Evolutionary conservation across 2,888 invertebrate genomes (phyloP).

Genomic region (Priapulus caudatus): DNA sequence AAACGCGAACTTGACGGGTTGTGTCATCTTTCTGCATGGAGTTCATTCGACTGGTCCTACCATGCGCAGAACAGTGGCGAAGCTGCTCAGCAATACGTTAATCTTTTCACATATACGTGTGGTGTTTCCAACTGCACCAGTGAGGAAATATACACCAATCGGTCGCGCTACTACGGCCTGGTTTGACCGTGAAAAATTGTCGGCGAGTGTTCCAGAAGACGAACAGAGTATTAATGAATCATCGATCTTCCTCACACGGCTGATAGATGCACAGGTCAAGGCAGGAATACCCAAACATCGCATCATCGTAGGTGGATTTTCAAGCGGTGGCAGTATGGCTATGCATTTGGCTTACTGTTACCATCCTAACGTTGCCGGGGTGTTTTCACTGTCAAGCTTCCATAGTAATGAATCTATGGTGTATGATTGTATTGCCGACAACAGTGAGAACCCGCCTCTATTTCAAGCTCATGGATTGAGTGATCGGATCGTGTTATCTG

Average conservation of each 20-base stretch:
- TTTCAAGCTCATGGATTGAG: slow-evolving; percentile 54
- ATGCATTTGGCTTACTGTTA: slow-evolving; percentile 59
- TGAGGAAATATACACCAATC: slow-evolving; percentile 55
- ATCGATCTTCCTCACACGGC: slow-evolving; percentile 45
- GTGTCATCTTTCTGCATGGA: background rate
- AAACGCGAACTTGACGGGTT: background rate
- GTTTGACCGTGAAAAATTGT: slow-evolving; percentile 61
- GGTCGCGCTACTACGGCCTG: slow-evolving; percentile 52
- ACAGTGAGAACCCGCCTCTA: slow-evolving; percentile 44
- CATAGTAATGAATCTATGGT: slow-evolving; percentile 57
- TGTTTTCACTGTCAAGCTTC: slow-evolving; percentile 64
- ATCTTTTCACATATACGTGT: slow-evolving; percentile 61
- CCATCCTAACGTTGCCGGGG: slow-evolving; percentile 54
- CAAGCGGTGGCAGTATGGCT: slow-evolving; percentile 71
- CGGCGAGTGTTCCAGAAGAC: slow-evolving; percentile 50
- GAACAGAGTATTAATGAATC: slow-evolving; percentile 48
- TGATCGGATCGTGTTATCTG: slow-evolving; percentile 53
- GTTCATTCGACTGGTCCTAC: slow-evolving; percentile 49
- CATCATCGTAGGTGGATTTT: slow-evolving; percentile 59
- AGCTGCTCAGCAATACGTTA: slow-evolving; percentile 46
- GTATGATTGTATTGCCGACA: slow-evolving; percentile 43
- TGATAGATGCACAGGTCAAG: slow-evolving; percentile 54
- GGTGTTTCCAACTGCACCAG: slow-evolving; percentile 64
- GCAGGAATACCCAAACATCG: slow-evolving; percentile 54
- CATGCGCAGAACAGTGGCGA: slow-evolving; percentile 49